A percentile compares a stretch with the other conserved stretches of the same genome.
phyloP scores from a whole-genome alignment of 2,113 vertebrate genomes.

The Rhea americana region DNA sequence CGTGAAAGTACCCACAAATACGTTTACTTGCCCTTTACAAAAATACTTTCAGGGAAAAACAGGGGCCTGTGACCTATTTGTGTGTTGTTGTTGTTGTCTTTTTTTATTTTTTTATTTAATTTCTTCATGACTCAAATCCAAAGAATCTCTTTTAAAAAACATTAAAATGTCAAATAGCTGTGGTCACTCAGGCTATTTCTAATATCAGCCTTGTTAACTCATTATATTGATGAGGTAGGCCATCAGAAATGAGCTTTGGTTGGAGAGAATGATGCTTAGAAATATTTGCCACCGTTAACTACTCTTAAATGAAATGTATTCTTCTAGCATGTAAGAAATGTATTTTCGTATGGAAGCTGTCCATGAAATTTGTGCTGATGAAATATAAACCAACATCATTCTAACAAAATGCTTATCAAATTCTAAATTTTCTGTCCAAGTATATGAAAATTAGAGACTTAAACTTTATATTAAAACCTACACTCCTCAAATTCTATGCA shows the following conservation, averaged over 20 bases:
- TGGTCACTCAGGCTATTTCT: conserved; percentile 6
- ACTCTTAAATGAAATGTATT: not conserved
- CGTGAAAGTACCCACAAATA: not conserved
- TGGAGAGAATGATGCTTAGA: not conserved
- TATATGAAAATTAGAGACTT: not conserved
- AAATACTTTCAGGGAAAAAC: not conserved
- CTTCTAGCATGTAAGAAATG: not conserved
- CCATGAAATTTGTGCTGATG: not conserved
- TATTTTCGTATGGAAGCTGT: not conserved
- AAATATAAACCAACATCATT: not conserved
- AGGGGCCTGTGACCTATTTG: not conserved
- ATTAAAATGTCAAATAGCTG: not conserved
- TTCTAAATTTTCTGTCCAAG: not conserved
- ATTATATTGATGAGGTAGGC: not conserved
- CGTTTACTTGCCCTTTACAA: not conserved
- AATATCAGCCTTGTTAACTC: not conserved
- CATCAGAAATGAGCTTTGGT: not conserved
- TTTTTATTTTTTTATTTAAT: not conserved
- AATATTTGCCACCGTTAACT: not conserved
- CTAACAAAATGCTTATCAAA: not conserved
- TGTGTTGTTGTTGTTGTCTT: not conserved
- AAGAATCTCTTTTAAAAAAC: conserved; percentile 4
- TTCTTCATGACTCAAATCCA: not conserved
- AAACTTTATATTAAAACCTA: not conserved
- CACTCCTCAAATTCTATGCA: not conserved